Percentiles rank a stretch among this genome's conserved stretches.
Conservation (phyloP, 2,888 invertebrate species). For the Pimpla rufipes region DNA sequence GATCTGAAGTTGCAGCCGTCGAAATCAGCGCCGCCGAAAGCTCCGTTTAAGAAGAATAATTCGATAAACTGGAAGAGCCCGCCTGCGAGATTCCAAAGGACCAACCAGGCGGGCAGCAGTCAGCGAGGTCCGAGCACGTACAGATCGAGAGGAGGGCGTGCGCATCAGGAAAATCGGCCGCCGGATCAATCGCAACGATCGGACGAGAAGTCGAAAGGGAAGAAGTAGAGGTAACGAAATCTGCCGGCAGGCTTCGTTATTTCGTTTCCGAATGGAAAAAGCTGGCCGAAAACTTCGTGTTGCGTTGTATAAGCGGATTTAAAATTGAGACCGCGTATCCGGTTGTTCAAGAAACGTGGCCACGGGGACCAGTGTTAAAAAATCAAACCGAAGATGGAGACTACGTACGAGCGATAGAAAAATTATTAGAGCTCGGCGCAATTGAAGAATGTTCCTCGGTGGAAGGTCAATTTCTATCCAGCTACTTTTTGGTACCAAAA, state of each 20-base stretch:
- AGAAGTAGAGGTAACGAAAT: slow-evolving; percentile 47
- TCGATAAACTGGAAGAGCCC: slow-evolving; percentile 45
- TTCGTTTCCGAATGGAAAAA: slow-evolving; percentile 41
- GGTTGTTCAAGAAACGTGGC: slow-evolving; percentile 22
- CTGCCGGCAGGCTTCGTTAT: slow-evolving; percentile 37
- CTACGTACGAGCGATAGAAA: slow-evolving; percentile 28
- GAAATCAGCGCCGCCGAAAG: slow-evolving; percentile 25
- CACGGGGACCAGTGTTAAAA: slow-evolving; percentile 5
- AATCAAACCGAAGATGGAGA: background rate
- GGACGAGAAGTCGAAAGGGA: slow-evolving; percentile 42
- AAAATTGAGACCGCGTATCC: slow-evolving; percentile 18
- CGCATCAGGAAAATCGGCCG: slow-evolving; percentile 40
- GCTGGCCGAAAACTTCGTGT: slow-evolving; percentile 37
- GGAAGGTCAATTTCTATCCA: slow-evolving; percentile 58
- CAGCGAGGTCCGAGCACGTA: slow-evolving; percentile 14
- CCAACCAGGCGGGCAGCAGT: slow-evolving; percentile 49
- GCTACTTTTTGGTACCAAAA: slow-evolving; percentile 66
- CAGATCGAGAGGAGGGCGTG: slow-evolving; percentile 28
- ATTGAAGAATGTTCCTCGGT: slow-evolving; percentile 31
- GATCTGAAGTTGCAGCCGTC: slow-evolving; percentile 35
- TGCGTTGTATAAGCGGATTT: slow-evolving; percentile 39
- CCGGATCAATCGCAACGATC: slow-evolving; percentile 25
- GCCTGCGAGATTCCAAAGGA: slow-evolving; percentile 26
- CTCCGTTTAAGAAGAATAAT: slow-evolving; percentile 24
- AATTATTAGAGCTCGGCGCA: slow-evolving; percentile 45